A percentile compares a stretch with the other conserved stretches of the same genome.
Evolutionary conservation across 2,888 invertebrate genomes (phyloP).

Genomic region (Ceraclea dissimilis): DNA sequence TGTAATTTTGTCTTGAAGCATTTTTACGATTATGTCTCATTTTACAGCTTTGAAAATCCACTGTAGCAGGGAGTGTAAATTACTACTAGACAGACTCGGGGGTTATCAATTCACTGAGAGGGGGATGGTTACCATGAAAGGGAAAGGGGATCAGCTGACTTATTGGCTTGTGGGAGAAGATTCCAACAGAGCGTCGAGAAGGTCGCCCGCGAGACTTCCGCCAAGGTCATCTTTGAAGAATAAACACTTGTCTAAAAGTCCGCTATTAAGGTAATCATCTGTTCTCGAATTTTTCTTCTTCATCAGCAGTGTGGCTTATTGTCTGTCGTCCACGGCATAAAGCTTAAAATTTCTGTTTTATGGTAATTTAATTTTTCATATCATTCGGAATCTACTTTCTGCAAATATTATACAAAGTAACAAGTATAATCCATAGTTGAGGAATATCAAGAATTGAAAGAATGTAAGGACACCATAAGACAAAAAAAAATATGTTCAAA

Average conservation of each 20-base stretch:
- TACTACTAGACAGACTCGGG: constrained; percentile 60
- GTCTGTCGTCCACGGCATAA: no score
- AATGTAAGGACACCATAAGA: no score
- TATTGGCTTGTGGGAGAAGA: constrained; percentile 80
- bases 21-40: neutral
- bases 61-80: constrained; percentile 67
- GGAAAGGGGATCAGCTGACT: constrained; percentile 74
- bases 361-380: no score
- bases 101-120: constrained; percentile 72
- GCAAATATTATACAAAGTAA: no score
- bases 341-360: no score
- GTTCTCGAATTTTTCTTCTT: neutral
- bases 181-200: constrained; percentile 28
- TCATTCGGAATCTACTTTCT: no score
- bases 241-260: constrained; percentile 50
- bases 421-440: no score
- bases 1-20: neutral
- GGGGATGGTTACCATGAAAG: constrained; percentile 73
- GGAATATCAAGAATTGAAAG: no score
- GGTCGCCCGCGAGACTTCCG: constrained; percentile 29
- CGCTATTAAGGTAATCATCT: constrained; percentile 39
- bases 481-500: no score
- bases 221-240: constrained; percentile 66
- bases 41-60: constrained; percentile 68
- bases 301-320: no score